Percentiles rank a stretch among this genome's conserved stretches.
Conservation (phyloP, 2,113 vertebrate species). For the Oriolus oriolus region DNA sequence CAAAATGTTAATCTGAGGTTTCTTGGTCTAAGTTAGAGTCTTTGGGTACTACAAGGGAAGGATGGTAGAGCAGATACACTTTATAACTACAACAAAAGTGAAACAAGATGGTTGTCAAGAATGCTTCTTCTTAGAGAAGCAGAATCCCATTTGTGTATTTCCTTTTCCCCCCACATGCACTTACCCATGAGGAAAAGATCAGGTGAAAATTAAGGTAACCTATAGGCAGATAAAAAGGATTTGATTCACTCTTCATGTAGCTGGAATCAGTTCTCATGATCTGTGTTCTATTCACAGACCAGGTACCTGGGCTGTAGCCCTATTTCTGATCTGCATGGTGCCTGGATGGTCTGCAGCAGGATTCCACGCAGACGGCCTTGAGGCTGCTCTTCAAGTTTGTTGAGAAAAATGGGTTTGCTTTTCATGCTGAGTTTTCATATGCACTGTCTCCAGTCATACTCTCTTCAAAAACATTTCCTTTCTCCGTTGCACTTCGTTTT, state of each 20-base stretch:
- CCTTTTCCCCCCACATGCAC: not conserved
- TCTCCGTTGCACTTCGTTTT: not conserved
- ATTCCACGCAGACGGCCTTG: not conserved
- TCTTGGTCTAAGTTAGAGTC: not conserved
- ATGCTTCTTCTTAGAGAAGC: not conserved
- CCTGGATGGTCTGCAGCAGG: not conserved
- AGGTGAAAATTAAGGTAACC: not conserved
- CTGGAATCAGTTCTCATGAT: not conserved
- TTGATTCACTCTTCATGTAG: not conserved
- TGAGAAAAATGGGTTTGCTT: not conserved
- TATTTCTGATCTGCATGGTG: not conserved
- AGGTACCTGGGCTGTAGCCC: not conserved
- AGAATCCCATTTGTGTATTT: not conserved
- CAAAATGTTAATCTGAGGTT: not conserved
- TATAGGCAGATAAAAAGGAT: not conserved
- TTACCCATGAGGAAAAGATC: not conserved
- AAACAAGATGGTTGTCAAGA: not conserved
- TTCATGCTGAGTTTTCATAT: not conserved
- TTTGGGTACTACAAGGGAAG: not conserved
- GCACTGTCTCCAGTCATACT: rapidly evolving
- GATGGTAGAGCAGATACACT: not conserved
- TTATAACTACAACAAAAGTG: not conserved
- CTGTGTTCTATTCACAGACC: not conserved
- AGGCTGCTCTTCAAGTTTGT: not conserved
- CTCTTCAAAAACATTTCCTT: not conserved